A percentile compares a stretch with the other conserved stretches of the same genome.
Evolutionary conservation across 2,113 vertebrate genomes (phyloP).

Genomic region (Gobius niger): DNA sequence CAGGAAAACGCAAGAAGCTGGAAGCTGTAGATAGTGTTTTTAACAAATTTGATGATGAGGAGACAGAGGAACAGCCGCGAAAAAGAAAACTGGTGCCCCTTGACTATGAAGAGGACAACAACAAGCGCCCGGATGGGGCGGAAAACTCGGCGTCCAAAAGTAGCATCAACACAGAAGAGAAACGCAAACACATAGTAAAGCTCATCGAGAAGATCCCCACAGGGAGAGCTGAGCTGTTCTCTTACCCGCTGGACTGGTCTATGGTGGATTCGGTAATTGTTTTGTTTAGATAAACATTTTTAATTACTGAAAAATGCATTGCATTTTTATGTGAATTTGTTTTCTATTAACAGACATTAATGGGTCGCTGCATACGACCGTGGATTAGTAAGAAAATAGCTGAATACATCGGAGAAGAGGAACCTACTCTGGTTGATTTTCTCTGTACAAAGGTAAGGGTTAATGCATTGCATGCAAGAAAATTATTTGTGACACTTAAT

Average conservation of each 20-base stretch:
- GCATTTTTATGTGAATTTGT: neutral
- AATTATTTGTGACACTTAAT: neutral
- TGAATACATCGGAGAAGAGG: constrained; percentile 99
- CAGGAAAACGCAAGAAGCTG: constrained; percentile 93
- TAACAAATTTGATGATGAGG: constrained; percentile 98
- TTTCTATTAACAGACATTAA: constrained; percentile 80
- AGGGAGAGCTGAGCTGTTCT: constrained; percentile 95
- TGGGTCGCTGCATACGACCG: constrained; percentile 96
- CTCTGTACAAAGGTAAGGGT: constrained; percentile 93
- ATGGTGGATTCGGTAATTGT: constrained; percentile 93
- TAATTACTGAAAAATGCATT: neutral
- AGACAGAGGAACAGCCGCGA: constrained; percentile 91
- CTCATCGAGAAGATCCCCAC: constrained; percentile 99
- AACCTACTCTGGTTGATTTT: constrained; percentile 95
- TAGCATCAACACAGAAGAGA: constrained; percentile 92
- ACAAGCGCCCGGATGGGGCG: constrained; percentile 76
- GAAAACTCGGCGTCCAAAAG: constrained; percentile 80
- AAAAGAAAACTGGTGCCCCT: constrained; percentile 96
- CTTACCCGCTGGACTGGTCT: constrained; percentile 96
- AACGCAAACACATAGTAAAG: constrained; percentile 97
- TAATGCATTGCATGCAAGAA: neutral
- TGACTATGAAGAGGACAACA: constrained; percentile 97
- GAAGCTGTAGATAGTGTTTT: constrained; percentile 91
- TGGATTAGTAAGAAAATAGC: constrained; percentile 99
- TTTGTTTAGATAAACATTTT: neutral